Evolutionary conservation across 2,888 invertebrate species (phyloP), one percentile per base, ranked within the genome.

Genomic region (Lottia scabra): DNA sequence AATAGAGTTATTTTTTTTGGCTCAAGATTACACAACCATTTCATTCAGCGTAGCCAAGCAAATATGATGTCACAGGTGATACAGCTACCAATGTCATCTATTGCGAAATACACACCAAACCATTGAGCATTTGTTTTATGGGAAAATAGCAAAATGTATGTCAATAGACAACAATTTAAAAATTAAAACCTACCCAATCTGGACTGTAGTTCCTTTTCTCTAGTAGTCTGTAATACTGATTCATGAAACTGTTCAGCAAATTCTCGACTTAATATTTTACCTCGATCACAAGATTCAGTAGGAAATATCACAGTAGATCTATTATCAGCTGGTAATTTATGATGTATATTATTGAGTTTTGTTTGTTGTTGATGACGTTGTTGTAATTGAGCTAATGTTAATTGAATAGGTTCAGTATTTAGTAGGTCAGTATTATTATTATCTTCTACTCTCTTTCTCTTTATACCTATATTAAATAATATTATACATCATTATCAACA

Each of bases 211-310:
- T 87, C 83, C 70, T 87, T 87, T 76, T 87, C 87, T 64, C 86
- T 77, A 6, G 88, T 89, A 15, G 87, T 85, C 73, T 86, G 83
- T 56, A 89, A 81, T 43, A 90, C 90, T 16, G 89, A 89, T 73
- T 89, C 85, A 74, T 89, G 89, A 79, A 90, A 90, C 80, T 89
- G 88, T 75, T 89, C 87, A 64, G 85, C 90, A 83, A 90, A 90
- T 74, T 87, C 87, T 75, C 84, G 83, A 70, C 81, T 82, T 8
- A 80, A 77, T 66, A 74, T 73, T 27, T 70, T 63, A 13, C 70
- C 56, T 23, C 46, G 30, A 45, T 73, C 75, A 4, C 72, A 67
- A 2, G 46, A 62, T 45, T 75, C 77, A 38, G 38, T 38, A 1
- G 78, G 74, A 70, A 77, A 77, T 44, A 77, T 75, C 48, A 73